Percentiles rank a stretch among this genome's conserved stretches.
These are phyloP conservation scores for Drosophila seclusa DNA, from an alignment of 2,888 invertebrate genomes.

Conservation along the genomic window DNA sequence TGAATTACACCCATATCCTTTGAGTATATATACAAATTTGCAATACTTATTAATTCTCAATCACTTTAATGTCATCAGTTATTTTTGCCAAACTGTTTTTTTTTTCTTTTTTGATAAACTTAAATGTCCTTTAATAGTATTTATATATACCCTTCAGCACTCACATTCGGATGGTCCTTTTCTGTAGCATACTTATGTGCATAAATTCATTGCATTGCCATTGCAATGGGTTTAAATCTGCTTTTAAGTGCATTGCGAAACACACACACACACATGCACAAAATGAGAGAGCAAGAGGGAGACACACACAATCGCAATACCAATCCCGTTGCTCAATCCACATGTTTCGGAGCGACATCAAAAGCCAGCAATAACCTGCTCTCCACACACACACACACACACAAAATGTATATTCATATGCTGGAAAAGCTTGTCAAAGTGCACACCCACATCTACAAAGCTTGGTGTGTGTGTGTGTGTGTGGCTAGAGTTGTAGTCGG, in stretches of 20 bases:
- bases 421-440: slow-evolving; percentile 43
- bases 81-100: background rate
- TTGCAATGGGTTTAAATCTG: slow-evolving; percentile 43
- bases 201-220: slow-evolving; percentile 6
- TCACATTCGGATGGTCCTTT: background rate
- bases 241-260: slow-evolving; percentile 39
- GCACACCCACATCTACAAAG: slow-evolving; percentile 28
- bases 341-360: slow-evolving; percentile 44
- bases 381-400: slow-evolving; percentile 6
- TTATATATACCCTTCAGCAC: background rate
- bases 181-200: slow-evolving; percentile 10
- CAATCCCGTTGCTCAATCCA: slow-evolving; percentile 32
- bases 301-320: slow-evolving; percentile 24
- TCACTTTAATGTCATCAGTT: background rate
- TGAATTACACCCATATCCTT: no score
- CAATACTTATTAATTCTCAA: background rate
- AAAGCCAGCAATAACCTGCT: slow-evolving; percentile 53
- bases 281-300: background rate
- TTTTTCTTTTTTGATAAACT: background rate
- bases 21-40: no score
- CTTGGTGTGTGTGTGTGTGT: background rate
- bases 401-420: slow-evolving; percentile 13
- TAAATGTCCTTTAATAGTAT: background rate
- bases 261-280: background rate
- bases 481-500: slow-evolving; percentile 28